Evolutionary conservation across 2,888 invertebrate genomes (phyloP).

Genomic region (Serripes groenlandicus): DNA sequence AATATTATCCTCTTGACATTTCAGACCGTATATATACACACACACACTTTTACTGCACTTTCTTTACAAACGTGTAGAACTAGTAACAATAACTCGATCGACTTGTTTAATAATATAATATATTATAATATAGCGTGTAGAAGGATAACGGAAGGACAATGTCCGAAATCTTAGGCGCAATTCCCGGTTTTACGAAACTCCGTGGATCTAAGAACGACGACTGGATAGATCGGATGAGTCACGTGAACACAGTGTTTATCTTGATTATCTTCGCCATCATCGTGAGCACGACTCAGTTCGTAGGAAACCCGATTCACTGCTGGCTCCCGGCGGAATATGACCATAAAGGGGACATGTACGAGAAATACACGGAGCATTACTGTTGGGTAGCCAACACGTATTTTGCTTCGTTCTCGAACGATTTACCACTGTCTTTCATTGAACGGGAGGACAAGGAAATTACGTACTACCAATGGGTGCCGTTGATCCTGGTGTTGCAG

Average conservation of each 20-base stretch:
- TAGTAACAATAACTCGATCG: too few relatives aligned
- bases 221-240: conserved; percentile 76
- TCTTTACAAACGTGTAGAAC: too few relatives aligned
- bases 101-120: too few relatives aligned
- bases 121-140: too few relatives aligned
- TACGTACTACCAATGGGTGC: conserved; percentile 11
- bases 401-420: background rate
- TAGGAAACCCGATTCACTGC: conserved; percentile 74
- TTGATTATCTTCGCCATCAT: conserved; percentile 76
- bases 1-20: too few relatives aligned
- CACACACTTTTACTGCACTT: too few relatives aligned
- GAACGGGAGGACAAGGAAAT: conserved; percentile 2
- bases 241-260: conserved; percentile 75
- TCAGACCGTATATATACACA: too few relatives aligned
- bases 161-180: conserved; percentile 6
- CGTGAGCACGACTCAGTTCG: conserved; percentile 75
- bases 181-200: conserved; percentile 71
- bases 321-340: conserved; percentile 71
- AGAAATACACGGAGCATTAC: conserved; percentile 13
- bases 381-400: conserved; percentile 11
- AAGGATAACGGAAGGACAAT: too few relatives aligned
- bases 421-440: background rate
- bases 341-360: conserved; percentile 62
- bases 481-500: conserved; percentile 3
- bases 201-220: conserved; percentile 74